Evolutionary conservation across 2,888 invertebrate genomes (phyloP).

Genomic region (Ochropleura leucogaster): DNA sequence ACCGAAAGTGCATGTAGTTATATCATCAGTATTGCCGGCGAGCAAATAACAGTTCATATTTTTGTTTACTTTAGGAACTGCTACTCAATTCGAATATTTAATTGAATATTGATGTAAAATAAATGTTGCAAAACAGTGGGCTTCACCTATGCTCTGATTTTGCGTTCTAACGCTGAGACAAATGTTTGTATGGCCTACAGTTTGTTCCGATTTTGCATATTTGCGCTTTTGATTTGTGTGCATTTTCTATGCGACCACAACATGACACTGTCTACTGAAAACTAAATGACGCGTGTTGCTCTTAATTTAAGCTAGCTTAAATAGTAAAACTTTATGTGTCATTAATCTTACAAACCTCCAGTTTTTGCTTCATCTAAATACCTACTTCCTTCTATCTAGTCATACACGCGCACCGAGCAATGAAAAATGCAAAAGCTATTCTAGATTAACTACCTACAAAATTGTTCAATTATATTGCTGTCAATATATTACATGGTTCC

Average conservation of each 20-base stretch:
- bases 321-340: background rate
- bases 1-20: slow-evolving; percentile 15
- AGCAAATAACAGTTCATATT: slow-evolving; percentile 38
- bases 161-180: slow-evolving; percentile 40
- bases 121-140: slow-evolving; percentile 41
- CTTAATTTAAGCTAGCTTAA: background rate
- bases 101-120: slow-evolving; percentile 55
- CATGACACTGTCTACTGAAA: background rate
- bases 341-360: background rate
- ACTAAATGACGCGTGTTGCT: background rate
- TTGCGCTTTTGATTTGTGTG: slow-evolving; percentile 42
- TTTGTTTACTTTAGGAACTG: slow-evolving; percentile 40
- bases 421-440: background rate
- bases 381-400: background rate
- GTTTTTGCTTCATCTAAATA: background rate
- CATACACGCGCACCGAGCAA: background rate
- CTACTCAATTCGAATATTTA: slow-evolving; percentile 50
- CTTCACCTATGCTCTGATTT: slow-evolving; percentile 37
- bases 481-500: background rate
- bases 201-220: slow-evolving; percentile 47
- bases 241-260: slow-evolving; percentile 13
- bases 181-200: slow-evolving; percentile 44
- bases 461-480: slow-evolving; percentile 19
- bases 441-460: background rate
- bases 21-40: background rate